Evolutionary conservation across 2,113 vertebrate species (phyloP).

Genomic region (Dicentrarchus labrax): DNA sequence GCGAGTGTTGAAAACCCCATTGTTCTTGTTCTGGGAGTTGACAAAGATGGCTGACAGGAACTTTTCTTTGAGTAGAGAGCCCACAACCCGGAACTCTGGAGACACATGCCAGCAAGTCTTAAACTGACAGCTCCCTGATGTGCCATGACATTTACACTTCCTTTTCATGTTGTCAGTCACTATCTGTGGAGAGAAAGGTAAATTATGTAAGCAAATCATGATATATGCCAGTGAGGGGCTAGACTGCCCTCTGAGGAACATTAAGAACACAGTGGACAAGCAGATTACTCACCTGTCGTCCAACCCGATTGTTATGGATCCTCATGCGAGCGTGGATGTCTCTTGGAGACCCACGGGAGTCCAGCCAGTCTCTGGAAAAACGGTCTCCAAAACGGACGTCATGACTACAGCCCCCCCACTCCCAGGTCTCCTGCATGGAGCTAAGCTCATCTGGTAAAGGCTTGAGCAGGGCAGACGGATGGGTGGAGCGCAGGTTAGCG

Average conservation of each 20-base stretch:
- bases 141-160: conserved; percentile 94
- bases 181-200: conserved; percentile 80
- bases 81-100: conserved; percentile 91
- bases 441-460: conserved; percentile 83
- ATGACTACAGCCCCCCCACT: conserved; percentile 94
- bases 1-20: conserved; percentile 89
- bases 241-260: neutral
- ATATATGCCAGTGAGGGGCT: neutral
- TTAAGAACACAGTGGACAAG: neutral
- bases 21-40: conserved; percentile 93
- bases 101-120: conserved; percentile 94
- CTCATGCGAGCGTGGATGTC: conserved; percentile 94
- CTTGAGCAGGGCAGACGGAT: conserved; percentile 83
- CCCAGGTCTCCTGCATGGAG: conserved; percentile 93
- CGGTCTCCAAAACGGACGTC: conserved; percentile 91
- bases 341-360: conserved; percentile 89
- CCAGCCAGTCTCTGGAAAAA: conserved; percentile 92
- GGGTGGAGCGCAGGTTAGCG: conserved; percentile 77
- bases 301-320: conserved; percentile 93
- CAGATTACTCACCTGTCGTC: conserved; percentile 87
- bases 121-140: conserved; percentile 95
- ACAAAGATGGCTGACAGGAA: conserved; percentile 90
- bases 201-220: conserved; percentile 11
- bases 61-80: conserved; percentile 87
- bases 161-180: conserved; percentile 93